Percentiles rank a stretch among this genome's conserved stretches.
These are phyloP conservation scores for Eunapius fragilis DNA, from an alignment of 37 sponge, comb jelly and placozoan genomes.

Conservation along the genomic window DNA sequence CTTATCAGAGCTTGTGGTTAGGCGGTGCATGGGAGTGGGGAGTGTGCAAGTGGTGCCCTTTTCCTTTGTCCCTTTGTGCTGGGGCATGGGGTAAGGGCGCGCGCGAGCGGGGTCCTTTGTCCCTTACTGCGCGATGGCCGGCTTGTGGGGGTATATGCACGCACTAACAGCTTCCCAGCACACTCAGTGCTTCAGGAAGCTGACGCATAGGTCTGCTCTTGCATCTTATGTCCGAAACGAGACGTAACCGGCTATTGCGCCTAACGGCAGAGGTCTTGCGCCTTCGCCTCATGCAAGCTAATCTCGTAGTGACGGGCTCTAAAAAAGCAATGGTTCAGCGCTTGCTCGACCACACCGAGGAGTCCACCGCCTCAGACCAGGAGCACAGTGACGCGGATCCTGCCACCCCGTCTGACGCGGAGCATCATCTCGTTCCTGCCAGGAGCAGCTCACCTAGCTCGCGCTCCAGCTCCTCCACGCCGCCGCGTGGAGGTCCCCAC, in stretches of 20 bases:
- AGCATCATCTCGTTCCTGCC: neutral
- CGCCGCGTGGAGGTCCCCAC: neutral
- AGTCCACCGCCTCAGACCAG: neutral
- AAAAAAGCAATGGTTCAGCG: neutral
- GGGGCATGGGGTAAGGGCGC: neutral
- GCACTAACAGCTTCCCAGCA: neutral
- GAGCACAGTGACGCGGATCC: neutral
- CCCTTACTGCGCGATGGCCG: neutral
- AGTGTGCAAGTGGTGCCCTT: too few relatives aligned
- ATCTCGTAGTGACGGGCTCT: neutral
- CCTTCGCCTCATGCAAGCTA: neutral
- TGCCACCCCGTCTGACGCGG: neutral
- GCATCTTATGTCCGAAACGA: neutral
- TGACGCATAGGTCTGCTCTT: neutral
- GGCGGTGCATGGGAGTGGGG: neutral
- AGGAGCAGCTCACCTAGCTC: neutral
- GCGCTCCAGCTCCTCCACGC: neutral
- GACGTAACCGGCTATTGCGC: neutral
- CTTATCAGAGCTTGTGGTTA: neutral
- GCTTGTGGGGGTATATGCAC: neutral
- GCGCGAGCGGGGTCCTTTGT: neutral
- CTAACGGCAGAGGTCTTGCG: neutral
- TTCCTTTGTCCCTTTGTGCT: neutral
- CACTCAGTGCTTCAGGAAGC: neutral
- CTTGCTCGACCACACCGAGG: neutral